Evolutionary conservation across 2,113 vertebrate genomes (phyloP), one percentile per base, ranked within the genome.

Genomic region (Charadrius vociferus): DNA sequence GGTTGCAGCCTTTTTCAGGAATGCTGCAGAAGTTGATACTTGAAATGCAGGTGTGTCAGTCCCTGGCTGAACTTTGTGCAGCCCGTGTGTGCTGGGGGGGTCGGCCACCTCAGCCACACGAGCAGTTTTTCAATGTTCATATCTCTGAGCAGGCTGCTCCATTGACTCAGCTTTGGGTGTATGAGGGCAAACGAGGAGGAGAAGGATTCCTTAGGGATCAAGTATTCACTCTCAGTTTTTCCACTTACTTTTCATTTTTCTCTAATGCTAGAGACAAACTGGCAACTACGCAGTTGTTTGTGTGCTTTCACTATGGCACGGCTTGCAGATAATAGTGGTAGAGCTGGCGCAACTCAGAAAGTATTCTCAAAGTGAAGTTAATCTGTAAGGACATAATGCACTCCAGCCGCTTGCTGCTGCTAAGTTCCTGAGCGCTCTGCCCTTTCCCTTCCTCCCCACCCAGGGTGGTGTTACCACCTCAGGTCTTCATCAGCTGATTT

Each of bases 1-100:
- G 61, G 10, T 2, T 52, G 36, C 63, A 75, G 62, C 23, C 66
- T 49, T 24, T 55, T 14, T 20, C 32, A 72, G 92, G 49, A 70
- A 21, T 17, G 2, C 34, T 32, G 24, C 11, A 32, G 61, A n/a
- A 41, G 56, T 8, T 32, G 34, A 8, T 36, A 4, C 3, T 19
- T 18, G 68, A 61, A 19, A 34, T 45, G 14, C 66, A n/a, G 14
- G 12, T 37, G 30, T 18, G n/a, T 29, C 30, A 5, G 43, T 45
- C 39, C 3, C 39, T 45, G 49, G 17, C 36, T 59, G 52, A 61
- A 32, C 26, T 53, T n/a, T 10, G 16, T 41, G 66, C 68, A 59
- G 43, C 22, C 68, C 8, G 0, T 13, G 12, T 12, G 3, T 2
- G 3, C 1, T 12, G 13, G 52, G n/a, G 12, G 52, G 37, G 10